A percentile compares a stretch with the other conserved stretches of the same genome.
phyloP scores from a whole-genome alignment of 2,888 invertebrate species.

The Octodonta nipae region DNA sequence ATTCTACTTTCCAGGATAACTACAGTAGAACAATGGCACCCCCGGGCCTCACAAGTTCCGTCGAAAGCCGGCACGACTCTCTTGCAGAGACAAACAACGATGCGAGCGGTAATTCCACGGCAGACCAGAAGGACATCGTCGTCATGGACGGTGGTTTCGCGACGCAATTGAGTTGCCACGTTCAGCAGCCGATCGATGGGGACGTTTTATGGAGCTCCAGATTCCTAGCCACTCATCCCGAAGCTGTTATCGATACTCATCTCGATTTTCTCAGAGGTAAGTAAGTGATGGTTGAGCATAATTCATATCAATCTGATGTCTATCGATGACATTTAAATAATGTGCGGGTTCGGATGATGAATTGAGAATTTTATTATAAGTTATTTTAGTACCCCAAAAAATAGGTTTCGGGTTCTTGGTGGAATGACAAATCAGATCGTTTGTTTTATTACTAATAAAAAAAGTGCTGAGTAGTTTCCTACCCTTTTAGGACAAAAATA shows the following conservation, averaged over 20 bases:
- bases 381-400: too few relatives aligned
- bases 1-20: too few relatives aligned
- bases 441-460: too few relatives aligned
- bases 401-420: too few relatives aligned
- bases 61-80: slow-evolving; percentile 9
- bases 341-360: too few relatives aligned
- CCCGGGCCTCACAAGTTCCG: slow-evolving; percentile 24
- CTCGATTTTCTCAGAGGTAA: slow-evolving; percentile 65
- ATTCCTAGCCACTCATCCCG: slow-evolving; percentile 64
- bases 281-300: too few relatives aligned
- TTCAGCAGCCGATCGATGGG: slow-evolving; percentile 62
- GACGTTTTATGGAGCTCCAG: slow-evolving; percentile 84
- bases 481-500: too few relatives aligned
- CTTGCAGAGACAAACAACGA: background rate
- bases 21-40: slow-evolving; percentile 28
- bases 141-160: slow-evolving; percentile 67
- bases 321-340: too few relatives aligned
- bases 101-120: background rate
- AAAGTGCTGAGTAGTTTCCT: too few relatives aligned
- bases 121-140: slow-evolving; percentile 23
- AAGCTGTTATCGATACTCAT: slow-evolving; percentile 67
- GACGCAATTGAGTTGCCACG: slow-evolving; percentile 64
- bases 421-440: too few relatives aligned
- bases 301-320: too few relatives aligned
- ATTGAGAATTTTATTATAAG: too few relatives aligned